Percentiles rank a stretch among this genome's conserved stretches.
Conservation (phyloP, 2,797 vertebrate species). For the Yasuhikotakia modesta region DNA sequence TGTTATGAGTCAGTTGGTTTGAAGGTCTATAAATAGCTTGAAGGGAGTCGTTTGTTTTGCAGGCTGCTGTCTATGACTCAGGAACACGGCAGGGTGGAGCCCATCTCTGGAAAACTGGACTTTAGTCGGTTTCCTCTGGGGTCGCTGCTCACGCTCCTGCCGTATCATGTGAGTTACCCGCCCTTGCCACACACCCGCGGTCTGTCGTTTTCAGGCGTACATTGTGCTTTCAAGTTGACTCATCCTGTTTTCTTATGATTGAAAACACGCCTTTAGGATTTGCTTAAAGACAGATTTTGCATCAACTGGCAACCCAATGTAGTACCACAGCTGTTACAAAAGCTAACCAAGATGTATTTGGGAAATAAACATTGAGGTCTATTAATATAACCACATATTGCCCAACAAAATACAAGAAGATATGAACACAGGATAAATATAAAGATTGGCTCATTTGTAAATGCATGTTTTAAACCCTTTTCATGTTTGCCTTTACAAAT, state of each 20-base stretch:
- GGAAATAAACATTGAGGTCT: no score
- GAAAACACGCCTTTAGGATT: no score
- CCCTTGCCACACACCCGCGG: no score
- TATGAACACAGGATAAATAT: neutral
- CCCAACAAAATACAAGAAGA: no score
- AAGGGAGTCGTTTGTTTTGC: slow-evolving; percentile 36
- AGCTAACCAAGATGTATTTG: no score
- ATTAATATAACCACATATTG: no score
- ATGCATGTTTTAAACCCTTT: neutral
- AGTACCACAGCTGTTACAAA: no score
- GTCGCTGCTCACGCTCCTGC: slow-evolving; percentile 76
- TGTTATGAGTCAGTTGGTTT: slow-evolving; percentile 12
- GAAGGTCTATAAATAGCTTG: slow-evolving; percentile 30
- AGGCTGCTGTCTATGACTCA: slow-evolving; percentile 85
- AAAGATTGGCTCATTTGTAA: neutral
- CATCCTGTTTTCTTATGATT: no score
- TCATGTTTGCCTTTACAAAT: neutral
- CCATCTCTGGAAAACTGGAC: slow-evolving; percentile 74
- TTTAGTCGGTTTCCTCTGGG: slow-evolving; percentile 80
- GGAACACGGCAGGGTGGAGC: slow-evolving; percentile 83
- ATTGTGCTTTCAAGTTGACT: no score
- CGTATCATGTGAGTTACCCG: slow-evolving; percentile 78
- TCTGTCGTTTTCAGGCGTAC: no score
- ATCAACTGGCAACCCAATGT: no score
- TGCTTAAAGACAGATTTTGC: no score